Conservation (phyloP, 2,888 invertebrate genomes). For the Myathropa florea region DNA sequence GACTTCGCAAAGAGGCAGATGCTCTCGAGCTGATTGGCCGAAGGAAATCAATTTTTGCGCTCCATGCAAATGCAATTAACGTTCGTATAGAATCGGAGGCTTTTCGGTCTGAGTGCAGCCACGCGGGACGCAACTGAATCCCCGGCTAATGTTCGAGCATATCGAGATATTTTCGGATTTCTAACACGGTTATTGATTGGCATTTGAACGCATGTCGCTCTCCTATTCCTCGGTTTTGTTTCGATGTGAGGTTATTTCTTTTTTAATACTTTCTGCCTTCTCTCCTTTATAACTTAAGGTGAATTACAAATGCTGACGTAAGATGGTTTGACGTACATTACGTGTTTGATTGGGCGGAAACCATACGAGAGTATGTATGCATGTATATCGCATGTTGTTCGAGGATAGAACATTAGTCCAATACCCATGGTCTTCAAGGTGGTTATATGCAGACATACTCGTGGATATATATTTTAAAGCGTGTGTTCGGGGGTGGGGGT, state of each 20-base stretch:
- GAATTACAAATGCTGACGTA: slow-evolving; percentile 39
- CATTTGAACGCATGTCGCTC: slow-evolving; percentile 6
- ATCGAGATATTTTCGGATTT: slow-evolving; percentile 22
- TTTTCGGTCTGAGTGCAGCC: neutral
- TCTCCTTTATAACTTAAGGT: neutral
- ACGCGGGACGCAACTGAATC: neutral
- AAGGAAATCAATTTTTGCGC: slow-evolving; percentile 42
- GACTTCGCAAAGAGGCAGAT: slow-evolving; percentile 47
- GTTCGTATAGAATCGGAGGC: slow-evolving; percentile 11
- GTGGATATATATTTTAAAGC: too few species aligned
- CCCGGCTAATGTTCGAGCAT: neutral
- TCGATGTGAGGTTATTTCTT: neutral
- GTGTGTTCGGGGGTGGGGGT: too few species aligned
- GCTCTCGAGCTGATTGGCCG: slow-evolving; percentile 39
- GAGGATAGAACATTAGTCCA: neutral
- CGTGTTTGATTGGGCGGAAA: slow-evolving; percentile 14
- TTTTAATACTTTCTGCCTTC: neutral
- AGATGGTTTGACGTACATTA: slow-evolving; percentile 45
- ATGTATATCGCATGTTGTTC: neutral
- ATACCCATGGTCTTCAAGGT: neutral
- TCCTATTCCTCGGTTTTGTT: neutral
- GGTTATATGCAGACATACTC: too few species aligned
- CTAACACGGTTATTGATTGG: slow-evolving; percentile 28
- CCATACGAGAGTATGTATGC: neutral
- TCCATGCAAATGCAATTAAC: slow-evolving; percentile 64